These are phyloP conservation scores for Conus ventricosus DNA, from an alignment of 1,140 invertebrate genomes.

Conservation along the genomic window DNA sequence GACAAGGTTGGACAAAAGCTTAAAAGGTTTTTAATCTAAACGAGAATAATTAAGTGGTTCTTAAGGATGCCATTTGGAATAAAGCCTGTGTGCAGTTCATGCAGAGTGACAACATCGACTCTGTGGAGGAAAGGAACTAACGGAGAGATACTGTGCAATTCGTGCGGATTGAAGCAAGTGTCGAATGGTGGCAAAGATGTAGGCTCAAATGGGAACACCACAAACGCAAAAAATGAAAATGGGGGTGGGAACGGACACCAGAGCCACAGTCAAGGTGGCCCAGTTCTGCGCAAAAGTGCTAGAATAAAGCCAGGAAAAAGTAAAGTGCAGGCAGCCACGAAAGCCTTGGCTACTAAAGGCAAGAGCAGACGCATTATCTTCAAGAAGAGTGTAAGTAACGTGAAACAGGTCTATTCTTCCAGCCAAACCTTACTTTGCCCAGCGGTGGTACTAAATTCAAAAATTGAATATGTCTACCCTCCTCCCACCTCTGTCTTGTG, in stretches of 20 bases:
- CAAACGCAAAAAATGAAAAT: constrained; percentile 41
- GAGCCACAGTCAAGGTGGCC: constrained; percentile 26
- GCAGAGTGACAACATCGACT: constrained; percentile 78
- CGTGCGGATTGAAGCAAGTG: constrained; percentile 75
- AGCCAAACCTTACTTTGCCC: too few relatives aligned
- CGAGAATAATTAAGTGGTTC: not conserved
- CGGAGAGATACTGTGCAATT: constrained; percentile 79
- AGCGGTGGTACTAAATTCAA: too few relatives aligned
- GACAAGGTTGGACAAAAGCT: too few relatives aligned
- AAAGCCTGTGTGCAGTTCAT: constrained; percentile 80
- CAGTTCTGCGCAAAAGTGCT: constrained; percentile 71
- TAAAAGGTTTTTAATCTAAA: too few relatives aligned
- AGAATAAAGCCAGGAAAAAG: constrained; percentile 74
- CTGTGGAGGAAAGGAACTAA: constrained; percentile 81
- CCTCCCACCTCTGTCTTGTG: too few relatives aligned
- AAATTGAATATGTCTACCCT: too few relatives aligned
- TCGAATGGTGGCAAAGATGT: constrained; percentile 40
- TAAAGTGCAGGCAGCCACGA: constrained; percentile 78
- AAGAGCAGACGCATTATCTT: constrained; percentile 86
- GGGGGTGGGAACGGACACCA: constrained; percentile 38
- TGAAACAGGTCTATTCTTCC: not conserved
- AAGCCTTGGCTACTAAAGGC: constrained; percentile 80
- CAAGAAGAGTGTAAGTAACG: constrained; percentile 81
- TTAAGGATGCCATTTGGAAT: constrained; percentile 79
- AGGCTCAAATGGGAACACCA: constrained; percentile 25